phyloP scores from a whole-genome alignment of 2,797 vertebrate genomes.

The Prunella strophiata region DNA sequence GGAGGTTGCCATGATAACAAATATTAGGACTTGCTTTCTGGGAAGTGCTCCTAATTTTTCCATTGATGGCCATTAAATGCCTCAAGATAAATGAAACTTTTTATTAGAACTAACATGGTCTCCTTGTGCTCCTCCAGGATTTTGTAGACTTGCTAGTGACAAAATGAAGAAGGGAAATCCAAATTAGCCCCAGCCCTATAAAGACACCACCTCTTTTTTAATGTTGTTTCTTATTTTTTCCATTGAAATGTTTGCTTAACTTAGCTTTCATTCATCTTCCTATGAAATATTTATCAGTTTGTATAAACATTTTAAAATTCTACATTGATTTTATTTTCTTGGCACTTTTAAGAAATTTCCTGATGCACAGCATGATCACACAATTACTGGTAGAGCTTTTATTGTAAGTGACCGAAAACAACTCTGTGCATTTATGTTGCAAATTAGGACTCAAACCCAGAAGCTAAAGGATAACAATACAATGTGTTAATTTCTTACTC shows the following conservation, averaged over 20 bases:
- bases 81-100: constrained; percentile 40
- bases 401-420: constrained; percentile 20
- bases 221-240: background rate
- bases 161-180: background rate
- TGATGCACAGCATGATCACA: constrained; percentile 21
- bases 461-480: constrained; percentile 10
- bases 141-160: background rate
- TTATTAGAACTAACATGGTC: background rate
- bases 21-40: constrained; percentile 52
- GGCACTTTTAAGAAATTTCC: constrained; percentile 28
- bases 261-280: constrained; percentile 24
- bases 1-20: constrained; percentile 64
- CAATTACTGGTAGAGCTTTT: constrained; percentile 24
- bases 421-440: constrained; percentile 12
- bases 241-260: constrained; percentile 1
- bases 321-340: background rate
- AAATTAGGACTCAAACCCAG: constrained; percentile 13
- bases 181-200: background rate
- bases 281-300: constrained; percentile 7
- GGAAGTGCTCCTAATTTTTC: constrained; percentile 50
- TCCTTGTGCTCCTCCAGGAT: background rate
- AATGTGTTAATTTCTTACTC: constrained; percentile 17
- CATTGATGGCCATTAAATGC: constrained; percentile 45
- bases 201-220: background rate
- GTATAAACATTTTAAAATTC: constrained; percentile 41